Percentiles rank a stretch among this genome's conserved stretches.
Evolutionary conservation across 1,140 invertebrate genomes (phyloP).

Genomic region (Chelonus insularis): DNA sequence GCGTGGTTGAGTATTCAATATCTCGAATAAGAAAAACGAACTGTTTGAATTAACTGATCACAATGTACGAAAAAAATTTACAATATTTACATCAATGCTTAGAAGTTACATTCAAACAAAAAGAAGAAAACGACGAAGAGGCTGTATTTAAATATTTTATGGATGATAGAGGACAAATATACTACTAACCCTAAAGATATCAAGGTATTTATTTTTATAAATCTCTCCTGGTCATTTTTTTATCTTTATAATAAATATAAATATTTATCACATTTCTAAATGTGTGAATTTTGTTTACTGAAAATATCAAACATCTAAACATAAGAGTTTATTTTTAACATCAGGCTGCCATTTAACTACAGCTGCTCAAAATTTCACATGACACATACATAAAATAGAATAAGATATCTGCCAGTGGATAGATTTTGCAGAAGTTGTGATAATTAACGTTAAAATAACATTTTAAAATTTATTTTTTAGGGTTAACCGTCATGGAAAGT

Average conservation of each 20-base stretch:
- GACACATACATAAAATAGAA: slow-evolving; percentile 9
- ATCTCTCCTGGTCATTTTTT: slow-evolving; percentile 6
- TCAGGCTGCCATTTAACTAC: no score
- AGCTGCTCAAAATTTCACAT: slow-evolving; percentile 28
- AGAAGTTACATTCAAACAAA: slow-evolving; percentile 37
- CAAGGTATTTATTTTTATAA: slow-evolving; percentile 40
- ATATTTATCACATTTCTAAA: no score
- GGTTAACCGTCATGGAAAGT: slow-evolving; percentile 56
- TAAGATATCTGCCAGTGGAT: slow-evolving; percentile 3
- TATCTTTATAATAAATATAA: slow-evolving; percentile 14
- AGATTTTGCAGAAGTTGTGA: background rate
- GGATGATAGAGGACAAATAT: slow-evolving; percentile 53
- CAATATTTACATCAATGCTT: slow-evolving; percentile 42
- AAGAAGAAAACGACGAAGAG: slow-evolving; percentile 34
- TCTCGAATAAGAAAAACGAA: background rate
- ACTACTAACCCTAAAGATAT: slow-evolving; percentile 53
- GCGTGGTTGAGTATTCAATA: no score
- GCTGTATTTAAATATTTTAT: slow-evolving; percentile 43
- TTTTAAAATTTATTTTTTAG: slow-evolving; percentile 28
- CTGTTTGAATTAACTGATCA: slow-evolving; percentile 36
- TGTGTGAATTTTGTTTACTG: no score
- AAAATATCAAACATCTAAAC: background rate
- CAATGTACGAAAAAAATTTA: slow-evolving; percentile 47
- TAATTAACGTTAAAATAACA: background rate
- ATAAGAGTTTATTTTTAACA: slow-evolving; percentile 29